Conservation (phyloP, 1,140 invertebrate species). For the Drosophila azteca region DNA sequence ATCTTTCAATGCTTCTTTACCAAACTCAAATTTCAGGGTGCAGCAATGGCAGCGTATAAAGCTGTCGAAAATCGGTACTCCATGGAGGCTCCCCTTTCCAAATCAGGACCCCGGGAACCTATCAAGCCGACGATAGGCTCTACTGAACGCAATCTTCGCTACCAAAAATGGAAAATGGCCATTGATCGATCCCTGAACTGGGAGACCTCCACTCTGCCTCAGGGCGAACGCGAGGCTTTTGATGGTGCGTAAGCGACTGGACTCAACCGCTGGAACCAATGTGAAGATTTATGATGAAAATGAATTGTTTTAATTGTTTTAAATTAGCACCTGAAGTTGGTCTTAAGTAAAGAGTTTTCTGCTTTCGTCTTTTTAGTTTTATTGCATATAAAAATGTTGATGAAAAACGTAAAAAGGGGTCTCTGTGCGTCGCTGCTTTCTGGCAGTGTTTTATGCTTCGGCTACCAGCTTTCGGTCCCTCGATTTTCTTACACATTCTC, state of each 20-base stretch:
- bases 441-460: slow-evolving; percentile 58
- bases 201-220: slow-evolving; percentile 85
- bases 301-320: slow-evolving; percentile 3
- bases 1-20: not conserved
- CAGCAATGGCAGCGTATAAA: slow-evolving; percentile 91
- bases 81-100: slow-evolving; percentile 80
- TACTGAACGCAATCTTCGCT: slow-evolving; percentile 89
- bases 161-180: slow-evolving; percentile 93
- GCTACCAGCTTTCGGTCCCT: slow-evolving; percentile 3
- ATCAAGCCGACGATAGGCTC: slow-evolving; percentile 88
- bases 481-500: slow-evolving; percentile 49
- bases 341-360: slow-evolving; percentile 5
- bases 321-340: not conserved
- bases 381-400: slow-evolving; percentile 67
- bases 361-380: slow-evolving; percentile 45
- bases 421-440: slow-evolving; percentile 47
- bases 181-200: slow-evolving; percentile 91
- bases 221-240: slow-evolving; percentile 67
- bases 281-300: slow-evolving; percentile 2
- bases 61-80: slow-evolving; percentile 86
- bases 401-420: slow-evolving; percentile 71
- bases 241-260: slow-evolving; percentile 48
- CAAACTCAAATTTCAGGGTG: slow-evolving; percentile 83
- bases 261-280: too few relatives aligned
- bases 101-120: slow-evolving; percentile 81